A percentile compares a stretch with the other conserved stretches of the same genome.
Conservation (phyloP, 2,888 invertebrate species). For the Drosophila mimica region DNA sequence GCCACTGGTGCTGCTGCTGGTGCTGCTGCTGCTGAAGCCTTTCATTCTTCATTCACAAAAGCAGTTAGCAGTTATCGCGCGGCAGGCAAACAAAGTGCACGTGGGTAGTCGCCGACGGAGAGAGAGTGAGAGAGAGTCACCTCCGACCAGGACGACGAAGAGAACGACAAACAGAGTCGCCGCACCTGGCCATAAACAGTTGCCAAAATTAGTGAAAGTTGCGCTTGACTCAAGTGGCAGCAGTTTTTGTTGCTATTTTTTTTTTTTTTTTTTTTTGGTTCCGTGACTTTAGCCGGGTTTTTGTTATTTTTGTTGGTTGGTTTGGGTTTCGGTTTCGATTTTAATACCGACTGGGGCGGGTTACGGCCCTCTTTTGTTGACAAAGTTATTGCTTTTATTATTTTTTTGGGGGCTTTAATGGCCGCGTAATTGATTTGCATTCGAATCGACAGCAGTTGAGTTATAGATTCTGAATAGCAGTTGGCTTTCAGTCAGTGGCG, state of each 20-base stretch:
- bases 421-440: conserved; percentile 78
- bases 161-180: conserved; percentile 1
- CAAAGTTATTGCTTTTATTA: conserved; percentile 68
- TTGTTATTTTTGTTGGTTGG: conserved; percentile 12
- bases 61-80: conserved; percentile 63
- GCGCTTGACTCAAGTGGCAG: conserved; percentile 50
- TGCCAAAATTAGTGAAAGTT: conserved; percentile 62
- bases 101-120: conserved; percentile 25
- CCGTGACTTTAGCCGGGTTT: conserved; percentile 35
- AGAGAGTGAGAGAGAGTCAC: background rate
- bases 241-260: conserved; percentile 24
- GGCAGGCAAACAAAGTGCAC: conserved; percentile 68
- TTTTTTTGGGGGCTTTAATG: conserved; percentile 56
- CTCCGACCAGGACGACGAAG: background rate
- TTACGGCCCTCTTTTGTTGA: conserved; percentile 58
- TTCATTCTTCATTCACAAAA: conserved; percentile 73
- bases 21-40: conserved; percentile 24
- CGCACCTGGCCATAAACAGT: conserved; percentile 24
- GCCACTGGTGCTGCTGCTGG: conserved; percentile 24
- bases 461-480: conserved; percentile 47
- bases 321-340: conserved; percentile 12
- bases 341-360: conserved; percentile 1
- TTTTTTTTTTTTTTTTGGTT: conserved; percentile 8
- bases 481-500: conserved; percentile 42
- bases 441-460: conserved; percentile 53